Conservation (phyloP, 2,113 vertebrate genomes). For the Hiodon alosoides region DNA sequence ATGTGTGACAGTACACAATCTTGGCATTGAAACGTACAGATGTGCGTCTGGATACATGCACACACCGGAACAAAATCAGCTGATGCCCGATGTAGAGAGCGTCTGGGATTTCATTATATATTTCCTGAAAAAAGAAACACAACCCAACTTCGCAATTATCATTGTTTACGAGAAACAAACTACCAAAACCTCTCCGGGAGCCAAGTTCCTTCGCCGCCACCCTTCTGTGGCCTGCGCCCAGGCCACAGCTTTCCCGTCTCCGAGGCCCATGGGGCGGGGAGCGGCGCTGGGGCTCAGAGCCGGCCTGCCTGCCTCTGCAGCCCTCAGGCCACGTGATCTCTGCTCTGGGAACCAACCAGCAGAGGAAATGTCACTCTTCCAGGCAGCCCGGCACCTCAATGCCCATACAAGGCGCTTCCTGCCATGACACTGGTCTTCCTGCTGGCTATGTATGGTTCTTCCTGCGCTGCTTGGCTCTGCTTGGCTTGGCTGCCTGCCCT, state of each 20-base stretch:
- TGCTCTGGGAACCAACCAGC: conserved; percentile 57
- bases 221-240: conserved; percentile 29
- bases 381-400: conserved; percentile 61
- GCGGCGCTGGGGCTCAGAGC: neutral
- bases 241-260: neutral
- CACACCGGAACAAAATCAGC: no score
- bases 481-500: conserved; percentile 62
- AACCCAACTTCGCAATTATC: neutral
- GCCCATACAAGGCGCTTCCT: conserved; percentile 74
- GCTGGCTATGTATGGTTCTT: conserved; percentile 73
- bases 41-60: neutral
- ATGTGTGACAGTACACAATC: neutral
- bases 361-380: conserved; percentile 67
- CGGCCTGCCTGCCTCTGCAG: conserved; percentile 8
- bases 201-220: conserved; percentile 39
- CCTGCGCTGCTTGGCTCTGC: conserved; percentile 52
- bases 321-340: conserved; percentile 58
- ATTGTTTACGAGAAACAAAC: conserved; percentile 1
- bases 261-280: neutral
- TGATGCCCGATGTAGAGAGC: neutral
- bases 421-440: conserved; percentile 68
- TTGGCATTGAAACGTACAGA: no score
- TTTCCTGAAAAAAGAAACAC: neutral
- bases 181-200: conserved; percentile 6
- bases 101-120: neutral